Evolutionary conservation across 2,113 vertebrate genomes (phyloP).

Genomic region (Polypterus bichir): DNA sequence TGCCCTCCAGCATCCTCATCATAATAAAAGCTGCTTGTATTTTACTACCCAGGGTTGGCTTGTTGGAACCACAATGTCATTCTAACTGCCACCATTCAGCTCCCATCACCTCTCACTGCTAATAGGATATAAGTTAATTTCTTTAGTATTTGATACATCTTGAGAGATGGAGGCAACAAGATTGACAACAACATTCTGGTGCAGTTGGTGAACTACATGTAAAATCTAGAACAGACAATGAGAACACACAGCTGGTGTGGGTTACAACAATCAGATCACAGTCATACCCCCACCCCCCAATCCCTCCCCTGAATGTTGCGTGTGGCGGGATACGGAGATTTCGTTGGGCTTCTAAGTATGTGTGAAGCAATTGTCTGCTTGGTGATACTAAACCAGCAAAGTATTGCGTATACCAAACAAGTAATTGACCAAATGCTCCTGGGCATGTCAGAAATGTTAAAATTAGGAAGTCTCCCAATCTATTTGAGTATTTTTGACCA

Average conservation of each 20-base stretch:
- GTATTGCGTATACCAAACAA: too few species aligned
- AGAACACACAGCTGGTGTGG: background rate
- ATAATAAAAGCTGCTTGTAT: too few species aligned
- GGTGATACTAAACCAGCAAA: too few species aligned
- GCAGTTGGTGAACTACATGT: background rate
- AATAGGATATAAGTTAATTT: background rate
- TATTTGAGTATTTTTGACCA: too few species aligned
- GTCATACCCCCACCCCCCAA: background rate
- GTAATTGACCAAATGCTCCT: too few species aligned
- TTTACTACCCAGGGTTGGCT: too few species aligned
- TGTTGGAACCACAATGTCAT: background rate
- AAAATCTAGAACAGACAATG: background rate
- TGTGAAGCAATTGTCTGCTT: too few species aligned
- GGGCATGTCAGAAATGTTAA: too few species aligned
- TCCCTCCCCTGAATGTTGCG: background rate
- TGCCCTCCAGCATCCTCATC: too few species aligned
- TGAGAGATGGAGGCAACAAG: background rate
- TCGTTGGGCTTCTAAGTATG: background rate
- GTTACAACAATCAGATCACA: background rate
- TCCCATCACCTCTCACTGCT: background rate
- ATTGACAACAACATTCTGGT: background rate
- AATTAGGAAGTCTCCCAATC: too few species aligned
- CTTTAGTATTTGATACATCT: background rate
- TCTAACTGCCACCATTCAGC: background rate
- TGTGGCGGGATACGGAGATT: background rate